Percentiles rank a stretch among this genome's conserved stretches.
Conservation (phyloP, 2,113 vertebrate genomes). For the Perognathus longimembris region DNA sequence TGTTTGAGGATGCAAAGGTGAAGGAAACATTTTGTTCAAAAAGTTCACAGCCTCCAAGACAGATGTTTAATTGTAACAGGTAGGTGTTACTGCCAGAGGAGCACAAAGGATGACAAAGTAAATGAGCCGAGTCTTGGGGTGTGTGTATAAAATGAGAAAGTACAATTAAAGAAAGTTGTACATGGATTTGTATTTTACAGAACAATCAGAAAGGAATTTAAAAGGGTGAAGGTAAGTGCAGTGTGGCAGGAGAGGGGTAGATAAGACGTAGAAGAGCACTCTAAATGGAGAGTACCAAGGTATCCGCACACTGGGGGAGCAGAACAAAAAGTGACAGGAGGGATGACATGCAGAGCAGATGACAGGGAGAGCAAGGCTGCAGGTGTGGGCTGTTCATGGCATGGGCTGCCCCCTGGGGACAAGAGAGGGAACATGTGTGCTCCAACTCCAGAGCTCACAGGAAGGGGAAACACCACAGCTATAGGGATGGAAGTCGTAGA, state of each 20-base stretch:
- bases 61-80: conserved; percentile 14
- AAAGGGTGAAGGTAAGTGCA: not conserved
- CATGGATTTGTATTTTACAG: not conserved
- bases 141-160: not conserved
- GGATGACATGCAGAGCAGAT: not conserved
- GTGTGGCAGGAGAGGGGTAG: not conserved
- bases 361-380: not conserved
- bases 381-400: not conserved
- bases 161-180: not conserved
- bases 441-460: not conserved
- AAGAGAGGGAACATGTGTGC: not conserved
- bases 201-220: not conserved
- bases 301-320: not conserved
- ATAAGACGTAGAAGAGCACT: not conserved
- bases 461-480: not conserved
- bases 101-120: conserved; percentile 13
- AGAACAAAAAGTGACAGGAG: not conserved
- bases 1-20: not conserved
- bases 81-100: not conserved
- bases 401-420: not conserved
- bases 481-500: not conserved
- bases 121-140: not conserved
- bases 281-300: not conserved
- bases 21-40: not conserved
- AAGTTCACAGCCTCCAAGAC: conserved; percentile 20